Percentiles rank a stretch among this genome's conserved stretches.
Evolutionary conservation across 2,888 invertebrate genomes (phyloP).

Genomic region (Acronicta alni): DNA sequence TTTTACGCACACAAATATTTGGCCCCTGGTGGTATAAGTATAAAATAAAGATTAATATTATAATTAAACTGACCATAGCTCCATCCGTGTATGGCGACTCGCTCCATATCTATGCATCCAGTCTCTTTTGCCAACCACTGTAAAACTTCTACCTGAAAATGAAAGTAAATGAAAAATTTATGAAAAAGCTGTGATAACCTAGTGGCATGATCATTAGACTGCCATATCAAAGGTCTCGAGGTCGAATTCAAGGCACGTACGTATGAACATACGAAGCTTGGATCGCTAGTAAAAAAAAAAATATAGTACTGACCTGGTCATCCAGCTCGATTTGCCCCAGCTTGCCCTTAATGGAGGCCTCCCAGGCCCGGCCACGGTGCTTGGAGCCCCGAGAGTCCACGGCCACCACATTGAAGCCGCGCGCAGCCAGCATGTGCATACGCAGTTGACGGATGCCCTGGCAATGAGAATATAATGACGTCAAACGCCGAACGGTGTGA

Average conservation of each 20-base stretch:
- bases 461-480: conserved; percentile 16
- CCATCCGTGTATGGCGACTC: conserved; percentile 99
- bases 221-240: too few species aligned
- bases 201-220: too few species aligned
- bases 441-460: conserved; percentile 97
- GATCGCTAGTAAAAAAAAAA: too few species aligned
- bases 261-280: too few species aligned
- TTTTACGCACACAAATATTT: too few species aligned
- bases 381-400: conserved; percentile 98
- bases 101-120: conserved; percentile 96
- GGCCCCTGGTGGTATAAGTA: too few species aligned
- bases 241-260: too few species aligned
- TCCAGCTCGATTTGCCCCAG: conserved; percentile 98
- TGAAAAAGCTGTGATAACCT: too few species aligned
- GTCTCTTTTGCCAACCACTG: conserved; percentile 95
- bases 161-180: background rate
- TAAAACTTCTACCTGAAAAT: conserved; percentile 93
- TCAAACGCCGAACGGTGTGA: too few species aligned
- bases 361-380: conserved; percentile 97
- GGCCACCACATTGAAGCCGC: conserved; percentile 98
- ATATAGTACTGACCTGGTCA: conserved; percentile 91
- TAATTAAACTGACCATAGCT: conserved; percentile 96
- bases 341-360: conserved; percentile 95
- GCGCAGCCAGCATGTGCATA: conserved; percentile 98
- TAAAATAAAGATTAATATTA: too few species aligned